A percentile compares a stretch with the other conserved stretches of the same genome.
phyloP scores from a whole-genome alignment of 2,888 invertebrate species.

The Smittia aterrima region DNA sequence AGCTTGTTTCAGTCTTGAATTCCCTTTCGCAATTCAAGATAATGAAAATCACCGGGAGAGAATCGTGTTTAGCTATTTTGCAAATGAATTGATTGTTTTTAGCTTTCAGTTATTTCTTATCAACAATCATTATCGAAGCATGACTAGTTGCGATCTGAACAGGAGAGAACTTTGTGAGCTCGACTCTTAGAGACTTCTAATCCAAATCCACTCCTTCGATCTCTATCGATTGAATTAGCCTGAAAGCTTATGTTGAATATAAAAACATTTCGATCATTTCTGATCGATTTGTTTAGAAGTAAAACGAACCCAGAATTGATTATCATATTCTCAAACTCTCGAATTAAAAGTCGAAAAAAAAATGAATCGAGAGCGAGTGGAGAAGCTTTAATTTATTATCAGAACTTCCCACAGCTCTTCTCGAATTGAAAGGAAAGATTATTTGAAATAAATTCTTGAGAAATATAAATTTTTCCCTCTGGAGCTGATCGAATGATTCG shows the following conservation, averaged over 20 bases:
- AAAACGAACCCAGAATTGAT: neutral
- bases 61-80: neutral
- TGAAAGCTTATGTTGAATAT: too few relatives aligned
- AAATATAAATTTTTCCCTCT: slow-evolving; percentile 27
- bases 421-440: neutral
- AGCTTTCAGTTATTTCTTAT: slow-evolving; percentile 14
- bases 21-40: too few relatives aligned
- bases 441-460: slow-evolving; percentile 13
- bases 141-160: too few relatives aligned
- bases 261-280: neutral
- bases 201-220: too few relatives aligned
- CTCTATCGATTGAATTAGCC: too few relatives aligned
- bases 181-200: too few relatives aligned
- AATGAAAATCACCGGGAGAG: neutral
- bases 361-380: neutral
- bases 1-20: too few relatives aligned
- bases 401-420: slow-evolving; percentile 4
- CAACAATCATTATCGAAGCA: neutral
- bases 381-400: slow-evolving; percentile 17
- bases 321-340: neutral
- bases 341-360: neutral
- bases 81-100: slow-evolving; percentile 5
- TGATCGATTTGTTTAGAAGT: neutral
- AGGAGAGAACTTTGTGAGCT: too few relatives aligned
- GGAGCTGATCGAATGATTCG: slow-evolving; percentile 26